Conservation (phyloP, 2,113 vertebrate species). For the Suricata suricatta region DNA sequence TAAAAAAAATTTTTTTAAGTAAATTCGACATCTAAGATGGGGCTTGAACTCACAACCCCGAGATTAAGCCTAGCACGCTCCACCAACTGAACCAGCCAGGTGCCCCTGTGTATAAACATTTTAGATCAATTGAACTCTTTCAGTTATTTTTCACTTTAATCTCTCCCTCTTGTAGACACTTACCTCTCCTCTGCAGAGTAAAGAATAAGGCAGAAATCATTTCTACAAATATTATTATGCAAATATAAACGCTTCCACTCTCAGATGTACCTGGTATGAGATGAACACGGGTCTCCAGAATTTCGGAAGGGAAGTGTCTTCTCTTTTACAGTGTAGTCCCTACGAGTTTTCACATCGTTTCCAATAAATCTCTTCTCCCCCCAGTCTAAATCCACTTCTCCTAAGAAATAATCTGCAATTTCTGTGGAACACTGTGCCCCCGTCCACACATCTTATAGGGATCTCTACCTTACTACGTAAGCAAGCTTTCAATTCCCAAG, state of each 20-base stretch:
- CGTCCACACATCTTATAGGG: neutral
- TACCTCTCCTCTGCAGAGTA: neutral
- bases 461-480: neutral
- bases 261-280: neutral
- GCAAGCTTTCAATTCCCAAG: neutral
- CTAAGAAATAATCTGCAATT: neutral
- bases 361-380: constrained; percentile 41
- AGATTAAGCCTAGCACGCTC: neutral
- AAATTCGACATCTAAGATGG: neutral
- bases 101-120: neutral
- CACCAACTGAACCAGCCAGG: too few species aligned
- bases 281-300: constrained; percentile 15
- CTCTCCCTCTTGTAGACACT: neutral
- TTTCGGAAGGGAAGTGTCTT: neutral
- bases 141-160: neutral
- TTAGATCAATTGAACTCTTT: neutral
- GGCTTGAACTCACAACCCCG: neutral
- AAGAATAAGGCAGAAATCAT: neutral
- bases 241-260: constrained; percentile 22
- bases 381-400: constrained; percentile 33
- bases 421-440: neutral
- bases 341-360: neutral
- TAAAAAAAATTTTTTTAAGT: neutral
- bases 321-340: neutral
- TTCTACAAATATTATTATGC: constrained; percentile 28